A percentile compares a stretch with the other conserved stretches of the same genome.
These are phyloP conservation scores for Polypterus bichir DNA, from an alignment of 2,113 vertebrate species.

Conservation along the genomic window DNA sequence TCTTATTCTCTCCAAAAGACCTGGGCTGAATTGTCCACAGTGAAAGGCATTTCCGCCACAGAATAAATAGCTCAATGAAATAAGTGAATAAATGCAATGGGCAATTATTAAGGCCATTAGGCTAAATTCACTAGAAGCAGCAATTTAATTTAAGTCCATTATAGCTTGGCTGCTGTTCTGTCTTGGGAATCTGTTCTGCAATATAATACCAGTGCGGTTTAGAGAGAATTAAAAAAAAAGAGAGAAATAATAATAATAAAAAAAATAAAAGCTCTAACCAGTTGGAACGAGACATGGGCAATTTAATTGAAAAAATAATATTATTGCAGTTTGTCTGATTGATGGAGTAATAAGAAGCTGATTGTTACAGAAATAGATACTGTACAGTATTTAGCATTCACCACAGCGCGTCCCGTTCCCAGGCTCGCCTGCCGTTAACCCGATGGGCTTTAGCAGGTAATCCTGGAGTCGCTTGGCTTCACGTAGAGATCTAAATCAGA, in stretches of 20 bases:
- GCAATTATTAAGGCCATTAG: not conserved
- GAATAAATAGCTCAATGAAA: not conserved
- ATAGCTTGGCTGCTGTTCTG: not conserved
- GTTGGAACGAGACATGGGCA: not conserved
- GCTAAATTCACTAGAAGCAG: not conserved
- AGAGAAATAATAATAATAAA: not conserved
- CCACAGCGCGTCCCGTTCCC: not conserved
- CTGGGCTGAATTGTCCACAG: no score
- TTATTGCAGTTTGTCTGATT: not conserved
- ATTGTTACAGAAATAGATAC: not conserved
- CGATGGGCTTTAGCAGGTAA: not conserved
- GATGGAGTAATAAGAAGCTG: not conserved
- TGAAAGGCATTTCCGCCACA: no score
- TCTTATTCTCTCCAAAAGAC: no score
- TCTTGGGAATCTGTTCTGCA: not conserved
- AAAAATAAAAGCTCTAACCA: not conserved
- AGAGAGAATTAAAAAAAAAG: no score
- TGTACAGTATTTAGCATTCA: not conserved
- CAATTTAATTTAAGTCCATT: not conserved
- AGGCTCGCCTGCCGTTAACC: not conserved
- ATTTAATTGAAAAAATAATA: not conserved
- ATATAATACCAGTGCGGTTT: no score
- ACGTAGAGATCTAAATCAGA: no score
- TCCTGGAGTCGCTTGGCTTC: no score
- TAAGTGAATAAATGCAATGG: not conserved